Base-by-base conservation (phyloP, 2,888 invertebrate genomes). In the Aricia artaxerxes region DNA sequence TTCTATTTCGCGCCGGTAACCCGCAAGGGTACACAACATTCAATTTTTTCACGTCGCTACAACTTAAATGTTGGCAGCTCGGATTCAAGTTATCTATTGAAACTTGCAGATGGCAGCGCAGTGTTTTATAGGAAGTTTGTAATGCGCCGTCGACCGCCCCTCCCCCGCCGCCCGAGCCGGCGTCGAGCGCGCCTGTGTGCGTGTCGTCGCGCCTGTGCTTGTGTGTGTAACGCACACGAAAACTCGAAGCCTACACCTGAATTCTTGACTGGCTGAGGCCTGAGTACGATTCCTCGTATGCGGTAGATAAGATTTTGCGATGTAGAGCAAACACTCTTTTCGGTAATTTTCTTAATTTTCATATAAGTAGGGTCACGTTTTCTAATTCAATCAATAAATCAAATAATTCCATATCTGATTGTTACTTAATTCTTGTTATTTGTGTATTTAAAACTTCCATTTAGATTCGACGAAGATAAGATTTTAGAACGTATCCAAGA, bases 101-200 rank as follows among this genome's bases (percentile, higher is more conserved):
- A 93, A 93, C 94, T 91, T 92, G 92, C 91, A 94, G 94, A 94
- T 93, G 94, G 93, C 94, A 90, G 93, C 90, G 91, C 89, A 88
- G 91, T 92, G 88, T 93, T 94, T 91, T 94, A 94, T 94, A 91
- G 89, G 86, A 89, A 87, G 91, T 88, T 88, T 89, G 86, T 86
- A 85, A 86, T 85, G 85, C 82, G 85, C 82, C 86, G 87, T 83
- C 87, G 87, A 84, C 81, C 85, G 83, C 82, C 85, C 83, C 81
- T 84, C 81, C 83, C 82, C 83, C 80, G 83, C 85, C 85, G 31
- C 76, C 35, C 77, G 60, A 84, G 79, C 83, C 82, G 79, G 84
- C 81, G 82, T 75, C 82, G 81, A 82, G 69, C 77, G 78, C 79
- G 82, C 82, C 81, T 81, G 83, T 83, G 83, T 81, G 84, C 80